phyloP scores from a whole-genome alignment of 2,888 invertebrate genomes.

The Catocala nupta region DNA sequence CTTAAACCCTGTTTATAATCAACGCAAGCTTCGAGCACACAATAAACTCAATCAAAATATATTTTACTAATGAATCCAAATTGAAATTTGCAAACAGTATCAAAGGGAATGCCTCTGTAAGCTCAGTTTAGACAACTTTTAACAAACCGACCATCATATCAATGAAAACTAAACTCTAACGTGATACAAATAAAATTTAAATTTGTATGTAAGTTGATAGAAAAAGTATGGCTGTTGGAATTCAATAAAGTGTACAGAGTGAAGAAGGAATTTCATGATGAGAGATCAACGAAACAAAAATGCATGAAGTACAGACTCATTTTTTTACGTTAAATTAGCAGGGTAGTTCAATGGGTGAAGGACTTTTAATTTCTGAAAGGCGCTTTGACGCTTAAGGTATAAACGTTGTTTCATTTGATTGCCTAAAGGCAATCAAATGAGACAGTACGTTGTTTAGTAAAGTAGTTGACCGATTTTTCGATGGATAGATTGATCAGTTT shows the following conservation, averaged over 20 bases:
- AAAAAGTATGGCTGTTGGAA: slow-evolving; percentile 36
- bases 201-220: not conserved
- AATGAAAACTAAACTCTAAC: not conserved
- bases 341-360: too few relatives aligned
- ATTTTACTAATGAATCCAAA: slow-evolving; percentile 46
- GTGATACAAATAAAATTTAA: not conserved
- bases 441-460: too few relatives aligned
- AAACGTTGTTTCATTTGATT: too few relatives aligned
- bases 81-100: slow-evolving; percentile 46
- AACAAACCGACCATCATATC: slow-evolving; percentile 4
- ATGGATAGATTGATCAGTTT: too few relatives aligned
- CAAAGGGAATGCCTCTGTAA: slow-evolving; percentile 41
- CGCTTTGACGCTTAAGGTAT: too few relatives aligned
- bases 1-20: slow-evolving; percentile 18
- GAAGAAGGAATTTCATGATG: slow-evolving; percentile 36
- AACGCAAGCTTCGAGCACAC: slow-evolving; percentile 9
- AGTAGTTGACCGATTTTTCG: too few relatives aligned
- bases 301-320: slow-evolving; percentile 7
- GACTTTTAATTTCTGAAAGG: too few relatives aligned
- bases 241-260: slow-evolving; percentile 40
- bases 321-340: slow-evolving; percentile 5
- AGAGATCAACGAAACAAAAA: slow-evolving; percentile 31
- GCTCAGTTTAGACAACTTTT: slow-evolving; percentile 32
- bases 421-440: too few relatives aligned
- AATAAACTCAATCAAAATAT: slow-evolving; percentile 46